phyloP scores from a whole-genome alignment of 2,888 invertebrate genomes.

The Volucella inflata region DNA sequence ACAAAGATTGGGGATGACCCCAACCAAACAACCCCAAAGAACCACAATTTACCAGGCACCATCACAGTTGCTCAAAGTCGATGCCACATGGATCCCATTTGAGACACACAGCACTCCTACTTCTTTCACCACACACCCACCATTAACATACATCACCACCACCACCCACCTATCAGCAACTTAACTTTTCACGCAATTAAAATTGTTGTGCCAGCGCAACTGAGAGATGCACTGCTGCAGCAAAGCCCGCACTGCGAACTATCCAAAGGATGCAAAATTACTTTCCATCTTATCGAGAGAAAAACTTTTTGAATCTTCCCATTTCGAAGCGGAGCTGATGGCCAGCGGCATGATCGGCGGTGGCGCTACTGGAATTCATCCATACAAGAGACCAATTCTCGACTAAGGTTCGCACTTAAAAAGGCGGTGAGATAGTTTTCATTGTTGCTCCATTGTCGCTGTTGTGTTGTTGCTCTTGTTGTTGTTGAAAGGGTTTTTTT shows the following conservation, averaged over 20 bases:
- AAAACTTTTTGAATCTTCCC: slow-evolving; percentile 65
- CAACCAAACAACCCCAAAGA: background rate
- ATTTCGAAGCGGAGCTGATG: background rate
- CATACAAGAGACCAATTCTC: slow-evolving; percentile 57
- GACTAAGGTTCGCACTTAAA: slow-evolving; percentile 70
- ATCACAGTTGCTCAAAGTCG: slow-evolving; percentile 31
- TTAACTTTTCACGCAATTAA: slow-evolving; percentile 76
- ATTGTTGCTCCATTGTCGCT: slow-evolving; percentile 39
- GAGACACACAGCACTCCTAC: background rate
- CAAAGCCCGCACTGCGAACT: slow-evolving; percentile 28
- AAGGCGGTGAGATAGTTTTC: slow-evolving; percentile 68
- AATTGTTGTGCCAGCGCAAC: slow-evolving; percentile 57
- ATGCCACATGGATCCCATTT: slow-evolving; percentile 14
- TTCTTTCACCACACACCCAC: background rate
- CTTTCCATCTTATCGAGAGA: slow-evolving; percentile 70
- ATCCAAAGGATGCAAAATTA: slow-evolving; percentile 70
- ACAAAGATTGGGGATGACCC: slow-evolving; percentile 19
- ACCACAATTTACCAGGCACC: background rate
- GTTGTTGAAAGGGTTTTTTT: background rate
- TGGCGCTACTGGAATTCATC: slow-evolving; percentile 17
- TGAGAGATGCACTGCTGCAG: slow-evolving; percentile 19
- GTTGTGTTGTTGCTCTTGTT: slow-evolving; percentile 18
- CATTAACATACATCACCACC: background rate
- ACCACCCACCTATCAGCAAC: slow-evolving; percentile 68
- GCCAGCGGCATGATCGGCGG: background rate